Conservation (phyloP, 2,797 vertebrate species). For the Uromys caudimaculatus region DNA sequence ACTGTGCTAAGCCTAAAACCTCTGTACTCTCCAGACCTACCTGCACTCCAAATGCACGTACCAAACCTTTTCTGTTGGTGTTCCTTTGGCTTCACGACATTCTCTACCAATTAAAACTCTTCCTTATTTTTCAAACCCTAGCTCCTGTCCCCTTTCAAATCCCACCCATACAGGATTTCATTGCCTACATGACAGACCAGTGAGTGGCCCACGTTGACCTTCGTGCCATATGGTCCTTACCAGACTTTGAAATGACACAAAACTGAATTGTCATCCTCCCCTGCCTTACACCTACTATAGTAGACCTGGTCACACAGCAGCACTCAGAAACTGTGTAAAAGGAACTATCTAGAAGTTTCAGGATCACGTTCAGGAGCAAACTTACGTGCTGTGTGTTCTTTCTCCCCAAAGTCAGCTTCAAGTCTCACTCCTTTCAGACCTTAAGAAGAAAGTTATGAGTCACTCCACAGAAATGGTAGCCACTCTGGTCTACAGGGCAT, state of each 20-base stretch:
- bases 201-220: background rate
- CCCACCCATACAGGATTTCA: background rate
- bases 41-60: background rate
- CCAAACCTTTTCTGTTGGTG: background rate
- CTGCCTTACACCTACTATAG: background rate
- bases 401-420: conserved; percentile 14
- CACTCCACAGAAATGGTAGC: background rate
- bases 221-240: background rate
- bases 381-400: background rate
- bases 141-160: background rate
- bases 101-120: background rate
- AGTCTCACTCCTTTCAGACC: background rate
- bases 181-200: background rate
- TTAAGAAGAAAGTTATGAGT: background rate
- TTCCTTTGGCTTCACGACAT: background rate
- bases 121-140: background rate
- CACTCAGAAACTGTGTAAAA: background rate
- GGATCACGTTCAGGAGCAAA: background rate
- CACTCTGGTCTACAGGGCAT: background rate
- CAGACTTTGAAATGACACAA: background rate
- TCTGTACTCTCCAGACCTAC: too few species aligned
- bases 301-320: background rate
- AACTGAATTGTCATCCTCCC: background rate
- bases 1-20: background rate
- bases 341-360: background rate